A percentile compares a stretch with the other conserved stretches of the same genome.
phyloP scores from a whole-genome alignment of 2,888 invertebrate species.

The Luperina testacea region DNA sequence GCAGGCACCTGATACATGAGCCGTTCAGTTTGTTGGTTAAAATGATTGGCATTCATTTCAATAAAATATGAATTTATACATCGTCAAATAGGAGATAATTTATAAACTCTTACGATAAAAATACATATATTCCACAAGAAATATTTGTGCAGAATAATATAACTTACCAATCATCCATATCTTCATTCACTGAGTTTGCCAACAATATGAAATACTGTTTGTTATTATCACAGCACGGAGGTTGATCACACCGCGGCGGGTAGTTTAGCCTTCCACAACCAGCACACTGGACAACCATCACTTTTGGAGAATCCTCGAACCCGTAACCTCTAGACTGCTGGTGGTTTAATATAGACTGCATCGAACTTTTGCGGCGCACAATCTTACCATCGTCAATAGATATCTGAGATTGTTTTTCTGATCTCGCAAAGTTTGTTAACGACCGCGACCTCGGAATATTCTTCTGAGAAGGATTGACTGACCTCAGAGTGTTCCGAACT shows the following conservation, averaged over 20 bases:
- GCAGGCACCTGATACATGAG: neutral
- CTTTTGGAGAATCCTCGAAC: constrained; percentile 59
- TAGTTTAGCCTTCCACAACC: constrained; percentile 59
- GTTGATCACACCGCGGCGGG: constrained; percentile 26
- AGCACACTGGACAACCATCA: constrained; percentile 68
- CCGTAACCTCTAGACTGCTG: constrained; percentile 44
- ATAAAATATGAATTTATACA: neutral
- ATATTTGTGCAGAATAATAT: neutral
- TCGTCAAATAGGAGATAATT: neutral
- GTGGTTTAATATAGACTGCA: constrained; percentile 54
- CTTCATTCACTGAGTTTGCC: constrained; percentile 46
- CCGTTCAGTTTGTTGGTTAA: neutral
- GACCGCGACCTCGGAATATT: constrained; percentile 40
- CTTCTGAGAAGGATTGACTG: constrained; percentile 40
- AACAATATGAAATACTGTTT: constrained; percentile 66
- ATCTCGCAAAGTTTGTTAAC: constrained; percentile 52
- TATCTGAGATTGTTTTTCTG: constrained; percentile 71
- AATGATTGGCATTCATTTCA: neutral
- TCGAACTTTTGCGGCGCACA: constrained; percentile 59
- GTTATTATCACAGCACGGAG: constrained; percentile 51
- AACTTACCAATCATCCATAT: constrained; percentile 34
- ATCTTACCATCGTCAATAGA: constrained; percentile 63
- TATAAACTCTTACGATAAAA: neutral
- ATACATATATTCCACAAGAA: neutral
- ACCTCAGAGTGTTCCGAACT: constrained; percentile 66